These are phyloP conservation scores for Rissa tridactyla DNA, from an alignment of 2,113 vertebrate genomes.

Conservation along the genomic window DNA sequence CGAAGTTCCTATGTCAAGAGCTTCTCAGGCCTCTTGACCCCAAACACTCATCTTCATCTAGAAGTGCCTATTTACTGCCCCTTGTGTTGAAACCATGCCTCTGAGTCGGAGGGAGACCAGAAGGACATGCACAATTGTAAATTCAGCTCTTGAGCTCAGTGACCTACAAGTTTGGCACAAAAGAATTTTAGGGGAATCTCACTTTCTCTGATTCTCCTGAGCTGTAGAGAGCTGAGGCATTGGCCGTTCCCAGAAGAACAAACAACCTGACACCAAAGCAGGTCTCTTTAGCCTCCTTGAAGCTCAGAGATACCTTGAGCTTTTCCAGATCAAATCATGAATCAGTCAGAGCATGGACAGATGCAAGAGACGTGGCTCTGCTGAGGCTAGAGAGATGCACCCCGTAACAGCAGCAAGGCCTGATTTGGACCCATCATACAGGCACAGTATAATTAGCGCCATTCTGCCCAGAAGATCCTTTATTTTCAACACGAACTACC, in stretches of 20 bases:
- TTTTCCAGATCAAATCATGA: background rate
- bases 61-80: background rate
- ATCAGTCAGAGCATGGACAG: background rate
- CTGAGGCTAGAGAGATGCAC: background rate
- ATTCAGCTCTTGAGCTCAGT: background rate
- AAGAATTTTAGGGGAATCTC: background rate
- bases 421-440: background rate
- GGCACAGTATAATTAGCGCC: background rate
- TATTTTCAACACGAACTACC: background rate
- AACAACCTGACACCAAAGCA: background rate
- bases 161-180: background rate
- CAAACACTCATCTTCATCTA: background rate
- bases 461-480: background rate
- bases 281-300: background rate
- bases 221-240: background rate
- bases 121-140: background rate
- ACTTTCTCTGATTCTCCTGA: background rate
- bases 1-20: background rate
- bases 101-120: background rate
- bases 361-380: background rate
- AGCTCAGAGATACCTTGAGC: background rate
- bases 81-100: background rate
- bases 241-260: background rate
- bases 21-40: background rate
- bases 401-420: background rate